phyloP scores from a whole-genome alignment of 2,888 invertebrate genomes.

The Epicampocera succincta region DNA sequence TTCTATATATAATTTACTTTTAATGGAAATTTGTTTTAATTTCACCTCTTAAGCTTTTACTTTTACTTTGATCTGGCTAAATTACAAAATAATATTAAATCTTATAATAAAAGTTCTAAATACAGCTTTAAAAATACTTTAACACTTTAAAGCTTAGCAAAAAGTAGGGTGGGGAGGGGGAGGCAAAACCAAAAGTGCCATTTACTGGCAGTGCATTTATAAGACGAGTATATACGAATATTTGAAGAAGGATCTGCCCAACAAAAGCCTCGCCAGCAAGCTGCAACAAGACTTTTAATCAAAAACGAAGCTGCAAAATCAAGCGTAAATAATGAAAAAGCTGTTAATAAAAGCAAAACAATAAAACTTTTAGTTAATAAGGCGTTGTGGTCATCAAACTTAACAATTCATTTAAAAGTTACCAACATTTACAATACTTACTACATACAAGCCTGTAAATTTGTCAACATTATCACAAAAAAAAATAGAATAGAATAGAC shows the following conservation, averaged over 20 bases:
- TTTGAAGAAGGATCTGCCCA: conserved; percentile 5
- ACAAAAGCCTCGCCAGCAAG: conserved; percentile 42
- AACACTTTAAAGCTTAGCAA: no score
- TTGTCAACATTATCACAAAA: conserved; percentile 63
- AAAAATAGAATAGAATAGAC: conserved; percentile 55
- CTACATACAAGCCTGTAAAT: conserved; percentile 80
- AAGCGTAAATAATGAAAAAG: conserved; percentile 48
- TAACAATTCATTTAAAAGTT: conserved; percentile 39
- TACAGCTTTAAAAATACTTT: no score
- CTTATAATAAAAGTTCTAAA: no score
- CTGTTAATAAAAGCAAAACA: conserved; percentile 49
- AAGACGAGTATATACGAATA: no score
- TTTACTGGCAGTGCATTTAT: conserved; percentile 17
- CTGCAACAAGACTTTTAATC: conserved; percentile 34
- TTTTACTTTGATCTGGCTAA: background rate
- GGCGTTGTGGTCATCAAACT: conserved; percentile 31
- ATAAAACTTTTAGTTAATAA: background rate
- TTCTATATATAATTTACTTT: no score
- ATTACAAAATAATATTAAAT: background rate
- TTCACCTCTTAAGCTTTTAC: conserved; percentile 3
- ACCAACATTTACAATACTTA: conserved; percentile 73
- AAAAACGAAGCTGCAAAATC: conserved; percentile 49
- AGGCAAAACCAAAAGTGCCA: no score
- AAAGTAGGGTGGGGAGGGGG: no score
- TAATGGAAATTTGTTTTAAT: no score